phyloP scores from a whole-genome alignment of 2,797 vertebrate species.

The Carcharodon carcharias region DNA sequence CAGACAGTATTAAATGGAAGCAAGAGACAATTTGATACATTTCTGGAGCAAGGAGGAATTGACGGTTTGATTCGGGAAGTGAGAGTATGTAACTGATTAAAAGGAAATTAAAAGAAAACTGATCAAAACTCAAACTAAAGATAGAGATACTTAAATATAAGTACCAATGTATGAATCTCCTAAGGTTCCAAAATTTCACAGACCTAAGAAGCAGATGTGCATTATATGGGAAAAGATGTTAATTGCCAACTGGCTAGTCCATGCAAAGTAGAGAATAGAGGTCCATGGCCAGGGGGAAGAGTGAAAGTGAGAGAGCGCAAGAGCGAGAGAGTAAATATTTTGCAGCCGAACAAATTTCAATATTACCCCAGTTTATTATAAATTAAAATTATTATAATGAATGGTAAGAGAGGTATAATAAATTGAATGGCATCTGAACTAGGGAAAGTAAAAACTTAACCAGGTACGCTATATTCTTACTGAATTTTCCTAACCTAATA shows the following conservation, averaged over 20 bases:
- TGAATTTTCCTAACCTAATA: neutral
- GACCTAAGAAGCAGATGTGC: too few relatives aligned
- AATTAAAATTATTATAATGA: neutral
- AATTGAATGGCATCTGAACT: neutral
- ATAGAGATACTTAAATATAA: too few relatives aligned
- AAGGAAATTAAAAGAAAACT: neutral
- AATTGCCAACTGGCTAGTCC: too few relatives aligned
- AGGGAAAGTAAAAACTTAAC: neutral
- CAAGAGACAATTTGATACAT: neutral
- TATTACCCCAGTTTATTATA: neutral
- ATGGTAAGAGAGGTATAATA: neutral
- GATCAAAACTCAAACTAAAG: too few relatives aligned
- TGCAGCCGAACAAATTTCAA: neutral
- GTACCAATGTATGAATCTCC: too few relatives aligned
- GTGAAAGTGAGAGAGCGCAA: too few relatives aligned
- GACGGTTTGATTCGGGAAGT: neutral
- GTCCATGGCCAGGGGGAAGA: too few relatives aligned
- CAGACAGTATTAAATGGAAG: neutral
- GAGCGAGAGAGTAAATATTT: neutral
- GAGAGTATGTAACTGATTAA: neutral
- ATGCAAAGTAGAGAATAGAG: too few relatives aligned
- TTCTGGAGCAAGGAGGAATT: neutral
- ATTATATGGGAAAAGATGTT: too few relatives aligned
- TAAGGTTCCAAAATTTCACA: too few relatives aligned
- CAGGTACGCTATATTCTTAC: neutral